Base-by-base conservation (phyloP, 2,113 vertebrate genomes). In the Anhinga rufa region DNA sequence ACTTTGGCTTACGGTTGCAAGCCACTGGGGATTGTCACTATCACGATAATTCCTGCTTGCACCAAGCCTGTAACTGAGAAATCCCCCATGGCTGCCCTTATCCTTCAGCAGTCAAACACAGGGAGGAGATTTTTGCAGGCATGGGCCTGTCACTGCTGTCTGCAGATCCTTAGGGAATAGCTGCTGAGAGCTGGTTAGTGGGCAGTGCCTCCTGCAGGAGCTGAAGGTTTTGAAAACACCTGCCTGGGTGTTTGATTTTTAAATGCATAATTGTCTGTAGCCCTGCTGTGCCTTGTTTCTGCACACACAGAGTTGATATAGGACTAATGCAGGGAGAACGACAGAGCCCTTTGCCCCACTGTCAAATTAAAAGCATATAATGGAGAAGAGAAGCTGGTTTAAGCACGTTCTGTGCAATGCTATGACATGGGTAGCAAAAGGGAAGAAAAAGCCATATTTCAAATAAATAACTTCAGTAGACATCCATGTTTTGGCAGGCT, bases 181-280 rank as follows among this genome's bases (percentile, higher is more conserved):
- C 74, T 82, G 21, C 55, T 38, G 52, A 62, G 70, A 72, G 36
- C 84, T 92, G 72, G 14, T 48, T 64, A 55, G 52, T 44, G 38
- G 93, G 76, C 69, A 93, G 20, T 93, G 70, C 81, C 84, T 97
- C 92, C 87, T 92, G 51, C 49, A 76, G 93, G 78, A 89, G 10
- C n/a, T 48, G 80, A 28, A 75, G 38, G 10, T 57, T 88, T 78
- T 69, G 90, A 62, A 83, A 86, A 68, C 62, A 74, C 64, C 44
- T 69, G 58, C 42, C 64, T 44, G 15, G 34, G 49, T 60, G 21
- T 46, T 82, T 36, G 42, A 21, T 36, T 42, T 81, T 60, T 38
- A 77, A 81, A 51, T 36, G 36, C 20, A 7, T 34, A 57, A n/a
- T 52, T 83, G 49, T 66, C 40, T 3, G 2, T 9, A 80, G 40